Percentiles rank a stretch among this genome's conserved stretches.
Conservation (phyloP, 2,113 vertebrate genomes). For the Sula dactylatra region DNA sequence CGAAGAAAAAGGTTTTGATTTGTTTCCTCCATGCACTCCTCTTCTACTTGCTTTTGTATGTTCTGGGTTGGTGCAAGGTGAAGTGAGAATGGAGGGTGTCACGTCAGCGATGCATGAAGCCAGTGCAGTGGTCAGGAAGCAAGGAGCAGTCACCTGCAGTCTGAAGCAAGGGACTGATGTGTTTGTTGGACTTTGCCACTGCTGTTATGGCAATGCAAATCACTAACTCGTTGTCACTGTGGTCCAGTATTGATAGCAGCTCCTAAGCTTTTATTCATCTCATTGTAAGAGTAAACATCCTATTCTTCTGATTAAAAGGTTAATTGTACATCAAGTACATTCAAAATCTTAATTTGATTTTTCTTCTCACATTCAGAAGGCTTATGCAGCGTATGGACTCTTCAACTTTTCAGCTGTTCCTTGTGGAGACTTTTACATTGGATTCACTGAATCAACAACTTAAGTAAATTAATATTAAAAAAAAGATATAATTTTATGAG, state of each 20-base stretch:
- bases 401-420: neutral
- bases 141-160: neutral
- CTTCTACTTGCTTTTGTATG: neutral
- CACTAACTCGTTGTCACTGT: neutral
- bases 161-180: neutral
- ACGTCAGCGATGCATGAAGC: accelerated
- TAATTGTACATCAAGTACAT: neutral
- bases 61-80: neutral
- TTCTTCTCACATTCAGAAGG: neutral
- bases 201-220: neutral
- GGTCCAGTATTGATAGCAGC: neutral
- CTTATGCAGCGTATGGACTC: neutral
- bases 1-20: accelerated
- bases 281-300: neutral
- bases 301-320: neutral
- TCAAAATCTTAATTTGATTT: neutral
- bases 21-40: neutral
- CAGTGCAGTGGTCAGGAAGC: neutral
- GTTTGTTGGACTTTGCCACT: neutral
- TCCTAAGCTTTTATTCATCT: neutral
- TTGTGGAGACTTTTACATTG: neutral
- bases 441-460: neutral
- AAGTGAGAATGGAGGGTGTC: neutral
- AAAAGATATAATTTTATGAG: neutral
- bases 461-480: neutral